Conservation (phyloP, 2,797 vertebrate genomes). For the Sphaeramia orbicularis region DNA sequence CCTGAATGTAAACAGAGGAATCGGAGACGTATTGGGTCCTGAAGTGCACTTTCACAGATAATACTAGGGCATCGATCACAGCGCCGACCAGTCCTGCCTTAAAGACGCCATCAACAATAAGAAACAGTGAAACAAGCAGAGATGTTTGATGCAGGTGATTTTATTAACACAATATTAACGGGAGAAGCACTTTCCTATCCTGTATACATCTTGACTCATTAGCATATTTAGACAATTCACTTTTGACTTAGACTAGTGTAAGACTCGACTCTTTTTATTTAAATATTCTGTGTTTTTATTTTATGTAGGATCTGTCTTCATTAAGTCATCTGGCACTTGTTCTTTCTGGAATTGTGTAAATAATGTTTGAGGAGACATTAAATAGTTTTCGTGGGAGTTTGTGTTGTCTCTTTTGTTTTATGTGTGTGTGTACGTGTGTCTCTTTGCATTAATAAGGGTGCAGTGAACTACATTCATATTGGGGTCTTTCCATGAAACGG, state of each 20-base stretch:
- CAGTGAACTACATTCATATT: too few species aligned
- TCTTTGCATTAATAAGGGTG: background rate
- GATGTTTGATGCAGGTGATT: slow-evolving; percentile 62
- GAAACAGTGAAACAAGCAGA: slow-evolving; percentile 35
- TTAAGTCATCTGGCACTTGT: slow-evolving; percentile 72
- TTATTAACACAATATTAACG: slow-evolving; percentile 57
- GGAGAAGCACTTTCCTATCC: slow-evolving; percentile 79
- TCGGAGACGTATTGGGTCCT: slow-evolving; percentile 42
- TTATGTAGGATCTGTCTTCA: slow-evolving; percentile 58
- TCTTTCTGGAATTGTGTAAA: slow-evolving; percentile 82
- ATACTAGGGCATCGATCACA: slow-evolving; percentile 57
- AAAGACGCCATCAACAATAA: slow-evolving; percentile 40
- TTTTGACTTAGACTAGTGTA: slow-evolving; percentile 45
- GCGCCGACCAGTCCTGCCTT: slow-evolving; percentile 73
- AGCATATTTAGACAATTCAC: slow-evolving; percentile 63
- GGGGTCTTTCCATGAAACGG: too few species aligned
- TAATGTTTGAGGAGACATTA: slow-evolving; percentile 79
- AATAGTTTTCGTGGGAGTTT: slow-evolving; percentile 76
- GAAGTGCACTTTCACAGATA: slow-evolving; percentile 75
- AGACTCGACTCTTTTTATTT: slow-evolving; percentile 71
- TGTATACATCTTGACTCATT: slow-evolving; percentile 76
- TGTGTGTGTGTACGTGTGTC: slow-evolving; percentile 6
- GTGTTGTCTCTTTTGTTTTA: slow-evolving; percentile 14
- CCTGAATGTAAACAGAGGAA: slow-evolving; percentile 66
- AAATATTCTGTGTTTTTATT: slow-evolving; percentile 65